phyloP scores from a whole-genome alignment of 1,140 invertebrate species.

The Drosophila mauritiana region DNA sequence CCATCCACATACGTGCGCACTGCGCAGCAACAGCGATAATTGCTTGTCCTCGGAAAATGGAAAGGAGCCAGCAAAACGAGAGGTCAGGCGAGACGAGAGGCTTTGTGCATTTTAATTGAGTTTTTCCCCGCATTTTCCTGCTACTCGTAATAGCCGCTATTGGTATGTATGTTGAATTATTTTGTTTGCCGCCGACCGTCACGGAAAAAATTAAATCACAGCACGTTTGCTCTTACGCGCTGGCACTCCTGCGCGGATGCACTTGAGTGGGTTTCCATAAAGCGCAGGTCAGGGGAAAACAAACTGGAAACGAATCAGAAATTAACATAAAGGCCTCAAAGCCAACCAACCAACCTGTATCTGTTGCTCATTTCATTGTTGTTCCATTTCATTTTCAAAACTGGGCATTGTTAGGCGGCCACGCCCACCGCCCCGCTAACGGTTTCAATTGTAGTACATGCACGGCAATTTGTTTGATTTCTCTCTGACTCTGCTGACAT shows the following conservation, averaged over 20 bases:
- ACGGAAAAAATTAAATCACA: slow-evolving; percentile 74
- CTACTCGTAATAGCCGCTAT: slow-evolving; percentile 1
- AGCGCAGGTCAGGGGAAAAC: slow-evolving; percentile 53
- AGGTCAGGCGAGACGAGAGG: slow-evolving; percentile 60
- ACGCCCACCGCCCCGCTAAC: slow-evolving; percentile 50
- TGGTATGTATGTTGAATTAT: neutral
- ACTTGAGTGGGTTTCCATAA: slow-evolving; percentile 78
- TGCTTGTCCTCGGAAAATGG: slow-evolving; percentile 36
- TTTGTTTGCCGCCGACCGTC: slow-evolving; percentile 27
- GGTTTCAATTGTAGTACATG: slow-evolving; percentile 46
- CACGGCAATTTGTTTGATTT: slow-evolving; percentile 64
- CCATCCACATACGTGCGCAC: slow-evolving; percentile 59
- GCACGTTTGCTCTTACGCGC: slow-evolving; percentile 49
- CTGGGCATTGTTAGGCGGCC: slow-evolving; percentile 45
- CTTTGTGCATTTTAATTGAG: slow-evolving; percentile 80
- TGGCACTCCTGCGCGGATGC: slow-evolving; percentile 28
- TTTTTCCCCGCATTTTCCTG: slow-evolving; percentile 42
- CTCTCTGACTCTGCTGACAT: slow-evolving; percentile 33
- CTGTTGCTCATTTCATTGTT: slow-evolving; percentile 16
- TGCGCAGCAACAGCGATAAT: slow-evolving; percentile 32
- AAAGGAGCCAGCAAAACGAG: neutral
- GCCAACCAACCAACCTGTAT: slow-evolving; percentile 44
- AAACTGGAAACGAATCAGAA: slow-evolving; percentile 49
- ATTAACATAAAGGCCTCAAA: slow-evolving; percentile 75
- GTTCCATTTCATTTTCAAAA: neutral